phyloP scores from a whole-genome alignment of 2,888 invertebrate genomes.

The Anaspis maculata region DNA sequence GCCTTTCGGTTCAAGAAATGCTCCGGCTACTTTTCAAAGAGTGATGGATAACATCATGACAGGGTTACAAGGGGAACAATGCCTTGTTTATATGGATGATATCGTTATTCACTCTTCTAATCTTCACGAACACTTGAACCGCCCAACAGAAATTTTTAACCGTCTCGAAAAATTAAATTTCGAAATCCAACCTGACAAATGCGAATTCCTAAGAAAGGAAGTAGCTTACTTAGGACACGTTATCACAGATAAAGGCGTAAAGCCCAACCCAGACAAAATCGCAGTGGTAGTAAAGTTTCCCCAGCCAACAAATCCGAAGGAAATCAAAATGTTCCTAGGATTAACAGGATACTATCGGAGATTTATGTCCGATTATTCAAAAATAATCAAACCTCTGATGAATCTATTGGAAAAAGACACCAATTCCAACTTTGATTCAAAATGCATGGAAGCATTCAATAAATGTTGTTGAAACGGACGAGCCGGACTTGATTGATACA shows the following conservation, averaged over 20 bases:
- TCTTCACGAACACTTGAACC: background rate
- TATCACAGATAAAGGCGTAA: constrained; percentile 9
- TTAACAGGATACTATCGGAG: constrained; percentile 1
- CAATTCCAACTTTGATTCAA: background rate
- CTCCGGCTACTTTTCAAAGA: constrained; percentile 1
- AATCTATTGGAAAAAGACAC: background rate
- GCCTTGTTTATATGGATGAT: background rate
- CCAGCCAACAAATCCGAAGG: constrained; percentile 5
- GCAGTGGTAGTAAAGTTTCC: constrained; percentile 5
- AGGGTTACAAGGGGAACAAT: background rate
- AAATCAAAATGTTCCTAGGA: constrained; percentile 4
- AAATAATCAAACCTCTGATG: background rate
- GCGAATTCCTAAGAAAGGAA: constrained; percentile 11
- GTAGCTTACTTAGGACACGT: constrained; percentile 11
- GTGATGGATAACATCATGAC: background rate
- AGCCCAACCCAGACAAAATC: constrained; percentile 10
- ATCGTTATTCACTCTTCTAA: background rate
- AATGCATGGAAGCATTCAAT: no score
- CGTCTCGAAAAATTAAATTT: constrained; percentile 9
- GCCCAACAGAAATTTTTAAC: background rate
- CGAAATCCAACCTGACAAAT: constrained; percentile 14
- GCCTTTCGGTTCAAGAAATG: background rate
- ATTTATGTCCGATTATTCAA: background rate
- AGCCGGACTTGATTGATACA: no score
- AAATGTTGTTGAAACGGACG: no score